Evolutionary conservation across 1,140 invertebrate species (phyloP).

Genomic region (Drosophila nasuta): DNA sequence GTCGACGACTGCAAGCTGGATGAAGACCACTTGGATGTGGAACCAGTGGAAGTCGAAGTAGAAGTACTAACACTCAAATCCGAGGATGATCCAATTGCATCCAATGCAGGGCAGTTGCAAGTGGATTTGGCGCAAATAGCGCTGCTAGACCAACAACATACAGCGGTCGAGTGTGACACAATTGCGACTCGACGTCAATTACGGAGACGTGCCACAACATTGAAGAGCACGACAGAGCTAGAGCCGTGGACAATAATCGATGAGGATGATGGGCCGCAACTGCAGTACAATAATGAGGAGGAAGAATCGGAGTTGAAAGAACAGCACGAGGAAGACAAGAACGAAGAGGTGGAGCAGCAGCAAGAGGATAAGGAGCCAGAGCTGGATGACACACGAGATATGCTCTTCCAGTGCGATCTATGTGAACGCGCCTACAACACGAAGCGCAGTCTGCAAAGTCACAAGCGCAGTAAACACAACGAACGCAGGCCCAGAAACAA

Average conservation of each 20-base stretch:
- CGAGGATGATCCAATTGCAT: slow-evolving; percentile 62
- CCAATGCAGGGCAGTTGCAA: neutral
- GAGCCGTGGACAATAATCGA: neutral
- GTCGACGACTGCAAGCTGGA: slow-evolving; percentile 14
- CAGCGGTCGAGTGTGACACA: neutral
- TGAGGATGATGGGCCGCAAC: neutral
- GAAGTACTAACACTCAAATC: slow-evolving; percentile 15
- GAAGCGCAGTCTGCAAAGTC: slow-evolving; percentile 71
- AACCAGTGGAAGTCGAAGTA: slow-evolving; percentile 24
- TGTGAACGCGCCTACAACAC: slow-evolving; percentile 70
- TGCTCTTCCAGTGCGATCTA: slow-evolving; percentile 70
- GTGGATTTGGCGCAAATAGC: slow-evolving; percentile 34
- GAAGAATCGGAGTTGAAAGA: slow-evolving; percentile 14
- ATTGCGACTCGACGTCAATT: slow-evolving; percentile 14
- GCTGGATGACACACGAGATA: slow-evolving; percentile 55
- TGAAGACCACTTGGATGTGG: slow-evolving; percentile 28
- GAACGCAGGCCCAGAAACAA: slow-evolving; percentile 10
- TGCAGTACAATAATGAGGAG: slow-evolving; percentile 14
- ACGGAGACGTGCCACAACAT: slow-evolving; percentile 3
- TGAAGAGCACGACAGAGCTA: slow-evolving; percentile 17
- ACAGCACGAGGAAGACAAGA: slow-evolving; percentile 32
- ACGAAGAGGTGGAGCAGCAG: slow-evolving; percentile 34
- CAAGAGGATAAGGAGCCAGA: neutral
- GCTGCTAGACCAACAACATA: slow-evolving; percentile 26
- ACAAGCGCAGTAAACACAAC: slow-evolving; percentile 63